A percentile compares a stretch with the other conserved stretches of the same genome.
phyloP scores from a whole-genome alignment of 2,797 vertebrate genomes.

The Delichon dasypus region DNA sequence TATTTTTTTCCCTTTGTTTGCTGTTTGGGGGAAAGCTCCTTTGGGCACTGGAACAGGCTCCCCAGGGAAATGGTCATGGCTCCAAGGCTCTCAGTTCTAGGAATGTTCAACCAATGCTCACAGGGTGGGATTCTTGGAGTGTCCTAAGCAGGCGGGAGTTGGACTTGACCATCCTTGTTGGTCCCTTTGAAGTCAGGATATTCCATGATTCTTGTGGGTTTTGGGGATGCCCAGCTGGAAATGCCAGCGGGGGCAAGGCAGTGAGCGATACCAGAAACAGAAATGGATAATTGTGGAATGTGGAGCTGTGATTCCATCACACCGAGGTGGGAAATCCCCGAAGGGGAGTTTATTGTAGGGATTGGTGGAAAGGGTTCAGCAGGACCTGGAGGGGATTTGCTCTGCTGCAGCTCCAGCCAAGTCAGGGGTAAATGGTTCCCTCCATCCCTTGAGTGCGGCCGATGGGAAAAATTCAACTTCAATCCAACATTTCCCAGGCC shows the following conservation, averaged over 20 bases:
- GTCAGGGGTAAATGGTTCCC: fast-evolving
- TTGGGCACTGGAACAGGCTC: neutral
- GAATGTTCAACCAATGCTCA: neutral
- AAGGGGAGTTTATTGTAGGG: fast-evolving
- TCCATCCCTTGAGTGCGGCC: neutral
- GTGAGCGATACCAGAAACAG: fast-evolving
- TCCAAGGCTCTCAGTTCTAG: neutral
- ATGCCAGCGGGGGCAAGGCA: neutral
- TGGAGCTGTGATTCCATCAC: neutral
- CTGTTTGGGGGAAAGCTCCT: fast-evolving
- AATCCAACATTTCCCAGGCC: neutral
- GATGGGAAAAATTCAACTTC: fast-evolving
- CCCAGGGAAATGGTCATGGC: neutral
- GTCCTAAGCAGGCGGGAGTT: neutral
- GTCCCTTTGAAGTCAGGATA: neutral
- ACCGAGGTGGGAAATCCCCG: fast-evolving
- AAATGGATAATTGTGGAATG: fast-evolving
- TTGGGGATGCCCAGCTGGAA: neutral
- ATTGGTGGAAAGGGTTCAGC: neutral
- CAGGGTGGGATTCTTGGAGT: too few species aligned
- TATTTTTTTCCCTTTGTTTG: neutral
- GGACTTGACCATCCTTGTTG: neutral
- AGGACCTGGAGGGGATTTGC: neutral
- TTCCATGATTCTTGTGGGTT: neutral
- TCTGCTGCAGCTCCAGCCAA: neutral